Conservation (phyloP, 2,888 invertebrate genomes). For the Drosophila neonasuta region DNA sequence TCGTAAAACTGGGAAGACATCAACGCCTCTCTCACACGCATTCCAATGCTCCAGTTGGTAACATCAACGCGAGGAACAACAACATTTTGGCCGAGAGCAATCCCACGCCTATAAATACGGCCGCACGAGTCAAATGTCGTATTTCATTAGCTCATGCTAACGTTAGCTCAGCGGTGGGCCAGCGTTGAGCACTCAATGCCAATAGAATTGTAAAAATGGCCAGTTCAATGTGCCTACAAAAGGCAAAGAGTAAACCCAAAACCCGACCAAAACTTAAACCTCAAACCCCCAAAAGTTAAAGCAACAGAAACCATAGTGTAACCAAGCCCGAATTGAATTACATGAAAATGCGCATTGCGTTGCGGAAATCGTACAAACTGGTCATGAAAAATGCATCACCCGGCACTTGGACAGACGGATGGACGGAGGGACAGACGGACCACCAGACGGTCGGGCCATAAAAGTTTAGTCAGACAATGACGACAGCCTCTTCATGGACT, state of each 20-base stretch:
- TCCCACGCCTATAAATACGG: constrained; percentile 74
- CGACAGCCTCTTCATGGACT: constrained; percentile 44
- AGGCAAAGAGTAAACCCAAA: constrained; percentile 19
- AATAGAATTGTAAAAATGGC: constrained; percentile 71
- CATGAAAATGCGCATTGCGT: constrained; percentile 73
- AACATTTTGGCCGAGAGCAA: constrained; percentile 60
- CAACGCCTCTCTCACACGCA: constrained; percentile 36
- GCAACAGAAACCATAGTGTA: constrained; percentile 19
- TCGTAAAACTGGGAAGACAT: constrained; percentile 39
- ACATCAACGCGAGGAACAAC: neutral
- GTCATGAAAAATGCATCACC: constrained; percentile 76
- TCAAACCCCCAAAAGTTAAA: constrained; percentile 18
- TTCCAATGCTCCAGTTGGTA: constrained; percentile 41
- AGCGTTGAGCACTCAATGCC: constrained; percentile 37
- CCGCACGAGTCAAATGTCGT: constrained; percentile 74
- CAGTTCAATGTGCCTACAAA: constrained; percentile 59
- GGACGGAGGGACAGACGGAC: constrained; percentile 25
- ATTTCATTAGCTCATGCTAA: constrained; percentile 74
- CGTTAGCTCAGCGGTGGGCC: constrained; percentile 62
- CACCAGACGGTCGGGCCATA: constrained; percentile 40
- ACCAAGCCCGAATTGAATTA: constrained; percentile 67
- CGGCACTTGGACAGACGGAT: constrained; percentile 31
- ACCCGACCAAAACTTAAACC: neutral
- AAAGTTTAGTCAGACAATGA: constrained; percentile 57
- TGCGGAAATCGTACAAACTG: constrained; percentile 76